Evolutionary conservation across 1,140 invertebrate genomes (phyloP).

Genomic region (Diprion similis): DNA sequence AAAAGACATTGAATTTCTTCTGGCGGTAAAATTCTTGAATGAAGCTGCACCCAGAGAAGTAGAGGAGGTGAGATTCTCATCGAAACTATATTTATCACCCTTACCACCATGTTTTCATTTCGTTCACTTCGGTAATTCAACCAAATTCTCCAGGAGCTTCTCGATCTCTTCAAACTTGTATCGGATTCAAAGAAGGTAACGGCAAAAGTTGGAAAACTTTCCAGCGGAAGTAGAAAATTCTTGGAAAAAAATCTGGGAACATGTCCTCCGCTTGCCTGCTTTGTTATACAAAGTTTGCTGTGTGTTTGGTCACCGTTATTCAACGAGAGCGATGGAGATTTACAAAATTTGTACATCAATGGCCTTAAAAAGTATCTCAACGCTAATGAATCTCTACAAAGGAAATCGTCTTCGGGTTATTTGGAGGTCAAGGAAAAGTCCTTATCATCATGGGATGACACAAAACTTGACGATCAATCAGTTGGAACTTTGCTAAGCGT

Average conservation of each 20-base stretch:
- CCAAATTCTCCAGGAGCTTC: conserved; percentile 36
- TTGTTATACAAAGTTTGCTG: conserved; percentile 48
- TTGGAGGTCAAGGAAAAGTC: neutral
- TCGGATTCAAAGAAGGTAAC: conserved; percentile 19
- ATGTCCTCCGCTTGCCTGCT: conserved; percentile 39
- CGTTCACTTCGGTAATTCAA: conserved; percentile 12
- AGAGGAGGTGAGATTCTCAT: conserved; percentile 28
- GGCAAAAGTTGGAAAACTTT: conserved; percentile 19
- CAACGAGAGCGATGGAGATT: conserved; percentile 23
- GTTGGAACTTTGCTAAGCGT: conserved; percentile 39
- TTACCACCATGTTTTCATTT: conserved; percentile 11
- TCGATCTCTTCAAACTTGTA: conserved; percentile 32
- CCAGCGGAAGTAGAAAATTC: conserved; percentile 33
- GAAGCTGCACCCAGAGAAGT: conserved; percentile 25
- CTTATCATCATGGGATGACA: neutral
- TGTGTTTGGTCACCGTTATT: conserved; percentile 30
- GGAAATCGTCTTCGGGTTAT: neutral
- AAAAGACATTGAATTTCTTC: conserved; percentile 27
- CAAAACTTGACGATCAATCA: conserved; percentile 19
- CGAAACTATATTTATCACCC: conserved; percentile 26
- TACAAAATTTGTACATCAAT: conserved; percentile 44
- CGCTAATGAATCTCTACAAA: conserved; percentile 20
- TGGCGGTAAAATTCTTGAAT: conserved; percentile 28
- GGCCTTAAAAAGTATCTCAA: conserved; percentile 34
- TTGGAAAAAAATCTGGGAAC: conserved; percentile 38